Base-by-base conservation (phyloP, 2,888 invertebrate genomes). In the Tinea trinotella region DNA sequence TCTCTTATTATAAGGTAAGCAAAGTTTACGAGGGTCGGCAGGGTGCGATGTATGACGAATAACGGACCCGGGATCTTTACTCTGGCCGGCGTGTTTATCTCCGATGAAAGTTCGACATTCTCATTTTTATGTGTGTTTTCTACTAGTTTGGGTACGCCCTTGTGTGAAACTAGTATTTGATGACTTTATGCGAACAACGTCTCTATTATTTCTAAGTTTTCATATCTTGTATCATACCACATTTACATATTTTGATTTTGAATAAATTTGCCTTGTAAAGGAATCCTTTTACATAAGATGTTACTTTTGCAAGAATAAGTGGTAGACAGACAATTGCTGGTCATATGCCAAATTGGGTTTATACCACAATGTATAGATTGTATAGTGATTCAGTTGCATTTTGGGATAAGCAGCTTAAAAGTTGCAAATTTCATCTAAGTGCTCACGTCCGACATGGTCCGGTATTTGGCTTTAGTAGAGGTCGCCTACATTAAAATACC, bases 41-140 rank as follows among this genome's bases (percentile, higher is more conserved):
- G 61, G 64, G 60, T 61, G 60, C 59, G 59, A 65, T 70, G 67
- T 64, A 67, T 71, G 73, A 75, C 70, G 66, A 69, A 72, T 64
- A 64, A 61, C 64, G 67, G 71, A 74, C 71, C 76, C 74, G 74
- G 75, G 70, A 72, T 69, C 69, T 71, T 65, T 61, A 62, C 65
- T 62, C 64, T 62, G 62, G 63, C 62, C 63, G 60, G 62, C 59
- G 60, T 68, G 65, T 72, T 69, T 70, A 67, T 60, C 53, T 53
- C 24, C 58, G 12, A 24, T 54, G 56, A 57, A 60, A 62, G 59
- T 59, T 62, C 59, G 59, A 58, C 59, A 59, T 53, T 57, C 59
- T 55, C 59, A 56, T 58, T 59, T 57, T 56, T 58, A 57, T 57
- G 67, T 63, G 62, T 60, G 60, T 63, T 61, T 58, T 57, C 59